Evolutionary conservation across 2,113 vertebrate species (phyloP).

Genomic region (Lagopus leucura): DNA sequence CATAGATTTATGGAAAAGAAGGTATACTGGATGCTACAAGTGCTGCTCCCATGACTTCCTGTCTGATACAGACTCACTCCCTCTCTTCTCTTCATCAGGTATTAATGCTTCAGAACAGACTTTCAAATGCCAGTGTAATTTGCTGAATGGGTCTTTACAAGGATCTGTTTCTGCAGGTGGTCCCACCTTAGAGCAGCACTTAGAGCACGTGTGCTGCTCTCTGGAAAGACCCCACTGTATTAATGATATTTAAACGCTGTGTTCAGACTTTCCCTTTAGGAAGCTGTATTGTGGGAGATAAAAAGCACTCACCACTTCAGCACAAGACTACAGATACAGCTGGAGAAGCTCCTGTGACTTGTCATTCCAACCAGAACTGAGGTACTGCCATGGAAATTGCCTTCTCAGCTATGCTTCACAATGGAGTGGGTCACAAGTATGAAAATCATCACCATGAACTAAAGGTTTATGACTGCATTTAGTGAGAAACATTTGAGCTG

Average conservation of each 20-base stretch:
- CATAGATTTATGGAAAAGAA: neutral
- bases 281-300: neutral
- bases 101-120: neutral
- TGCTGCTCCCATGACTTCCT: neutral
- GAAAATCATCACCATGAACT: neutral
- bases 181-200: neutral
- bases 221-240: neutral
- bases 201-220: neutral
- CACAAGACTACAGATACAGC: neutral
- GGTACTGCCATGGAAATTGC: neutral
- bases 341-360: neutral
- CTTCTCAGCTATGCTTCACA: neutral
- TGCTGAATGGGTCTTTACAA: neutral
- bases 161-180: neutral
- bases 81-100: neutral
- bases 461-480: neutral
- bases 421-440: neutral
- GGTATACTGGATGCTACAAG: neutral
- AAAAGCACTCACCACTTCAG: neutral
- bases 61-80: neutral
- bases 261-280: neutral
- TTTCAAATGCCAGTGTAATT: neutral
- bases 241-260: neutral
- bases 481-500: neutral
- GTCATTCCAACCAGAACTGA: neutral